phyloP scores from a whole-genome alignment of 1,140 invertebrate genomes.

The Brachionus asplanchnoidis region DNA sequence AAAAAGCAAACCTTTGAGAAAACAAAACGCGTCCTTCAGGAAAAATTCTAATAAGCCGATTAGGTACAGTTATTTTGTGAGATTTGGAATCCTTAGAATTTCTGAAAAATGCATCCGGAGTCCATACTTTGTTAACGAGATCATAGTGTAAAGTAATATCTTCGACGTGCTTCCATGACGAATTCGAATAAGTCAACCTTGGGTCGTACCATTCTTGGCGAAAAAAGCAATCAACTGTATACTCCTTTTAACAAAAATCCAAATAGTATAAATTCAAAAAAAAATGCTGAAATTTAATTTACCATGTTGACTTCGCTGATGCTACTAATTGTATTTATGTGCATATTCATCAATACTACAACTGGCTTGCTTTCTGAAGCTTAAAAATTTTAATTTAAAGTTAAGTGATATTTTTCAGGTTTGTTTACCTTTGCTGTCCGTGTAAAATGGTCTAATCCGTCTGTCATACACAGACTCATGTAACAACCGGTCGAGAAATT shows the following conservation, averaged over 20 bases:
- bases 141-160: constrained; percentile 59
- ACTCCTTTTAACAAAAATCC: constrained; percentile 68
- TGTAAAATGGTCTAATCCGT: constrained; percentile 34
- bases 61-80: constrained; percentile 61
- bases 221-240: constrained; percentile 97
- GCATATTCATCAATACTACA: constrained; percentile 35
- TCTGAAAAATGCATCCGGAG: constrained; percentile 67
- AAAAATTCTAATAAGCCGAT: constrained; percentile 65
- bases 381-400: background rate
- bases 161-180: constrained; percentile 60
- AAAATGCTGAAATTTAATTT: background rate
- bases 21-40: constrained; percentile 64
- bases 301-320: constrained; percentile 42
- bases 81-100: constrained; percentile 63
- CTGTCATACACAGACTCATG: constrained; percentile 38
- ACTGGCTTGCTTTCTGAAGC: constrained; percentile 25
- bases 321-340: constrained; percentile 41
- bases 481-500: constrained; percentile 33
- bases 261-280: background rate
- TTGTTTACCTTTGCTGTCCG: constrained; percentile 25
- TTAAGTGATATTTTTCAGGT: background rate
- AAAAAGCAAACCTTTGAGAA: constrained; percentile 48
- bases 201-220: constrained; percentile 96
- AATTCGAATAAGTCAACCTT: constrained; percentile 71
- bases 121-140: constrained; percentile 61